phyloP scores from a whole-genome alignment of 2,113 vertebrate species.

The Porphyrio hochstetteri region DNA sequence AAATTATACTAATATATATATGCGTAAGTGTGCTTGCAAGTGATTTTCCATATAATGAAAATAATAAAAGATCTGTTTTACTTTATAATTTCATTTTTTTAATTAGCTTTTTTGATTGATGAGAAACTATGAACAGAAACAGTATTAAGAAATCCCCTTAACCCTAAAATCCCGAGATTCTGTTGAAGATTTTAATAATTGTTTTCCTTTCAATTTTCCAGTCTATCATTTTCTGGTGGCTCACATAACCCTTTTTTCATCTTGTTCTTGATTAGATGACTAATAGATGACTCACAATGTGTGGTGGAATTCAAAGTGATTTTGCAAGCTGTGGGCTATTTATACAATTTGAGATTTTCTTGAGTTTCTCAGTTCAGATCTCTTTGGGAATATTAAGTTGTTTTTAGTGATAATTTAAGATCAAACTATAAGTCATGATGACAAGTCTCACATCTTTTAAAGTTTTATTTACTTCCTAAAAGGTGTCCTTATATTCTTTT shows the following conservation, averaged over 20 bases:
- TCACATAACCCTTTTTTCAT: background rate
- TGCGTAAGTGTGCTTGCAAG: fast-evolving
- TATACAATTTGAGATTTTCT: background rate
- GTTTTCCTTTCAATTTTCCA: background rate
- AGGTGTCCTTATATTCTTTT: background rate
- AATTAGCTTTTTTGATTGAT: background rate
- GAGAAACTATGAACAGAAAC: background rate
- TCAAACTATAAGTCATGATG: background rate
- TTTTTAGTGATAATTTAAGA: background rate
- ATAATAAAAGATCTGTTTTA: background rate
- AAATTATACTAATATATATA: background rate
- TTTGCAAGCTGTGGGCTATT: background rate
- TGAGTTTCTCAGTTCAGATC: background rate
- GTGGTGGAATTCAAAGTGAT: background rate
- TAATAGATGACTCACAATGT: background rate
- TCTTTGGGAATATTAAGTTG: background rate
- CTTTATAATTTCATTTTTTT: background rate
- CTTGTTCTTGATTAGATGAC: background rate
- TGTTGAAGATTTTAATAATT: background rate
- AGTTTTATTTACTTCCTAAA: background rate
- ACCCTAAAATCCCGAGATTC: background rate
- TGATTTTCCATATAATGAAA: background rate
- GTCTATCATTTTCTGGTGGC: background rate
- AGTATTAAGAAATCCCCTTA: background rate
- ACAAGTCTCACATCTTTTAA: background rate